Conservation (phyloP, 2,113 vertebrate genomes). For the Tor tambroides region DNA sequence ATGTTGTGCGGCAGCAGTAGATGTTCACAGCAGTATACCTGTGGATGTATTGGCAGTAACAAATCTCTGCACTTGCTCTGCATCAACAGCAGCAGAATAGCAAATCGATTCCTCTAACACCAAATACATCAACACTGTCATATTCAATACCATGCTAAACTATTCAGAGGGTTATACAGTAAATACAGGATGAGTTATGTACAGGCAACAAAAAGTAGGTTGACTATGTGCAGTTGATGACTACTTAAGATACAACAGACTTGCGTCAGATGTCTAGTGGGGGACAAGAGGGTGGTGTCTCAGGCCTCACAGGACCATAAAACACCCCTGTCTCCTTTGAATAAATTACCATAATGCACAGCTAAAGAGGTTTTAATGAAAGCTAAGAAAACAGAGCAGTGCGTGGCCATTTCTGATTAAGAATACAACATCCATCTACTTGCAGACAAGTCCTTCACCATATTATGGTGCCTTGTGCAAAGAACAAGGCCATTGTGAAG, state of each 20-base stretch:
- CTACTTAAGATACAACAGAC: background rate
- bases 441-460: conserved; percentile 10
- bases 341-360: conserved; percentile 49
- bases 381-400: conserved; percentile 10
- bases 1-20: background rate
- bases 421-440: conserved; percentile 17
- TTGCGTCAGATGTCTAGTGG: background rate
- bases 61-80: background rate
- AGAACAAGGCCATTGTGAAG: conserved; percentile 48
- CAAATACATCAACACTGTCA: background rate
- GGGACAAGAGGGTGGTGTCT: background rate
- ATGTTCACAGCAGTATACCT: conserved; percentile 21
- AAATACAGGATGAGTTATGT: background rate
- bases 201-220: background rate
- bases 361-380: conserved; percentile 36
- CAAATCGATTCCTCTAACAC: background rate
- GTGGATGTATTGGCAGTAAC: background rate
- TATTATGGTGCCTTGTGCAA: conserved; percentile 14
- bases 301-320: background rate
- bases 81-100: background rate
- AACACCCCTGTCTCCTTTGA: conserved; percentile 15
- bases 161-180: background rate
- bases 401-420: background rate
- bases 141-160: background rate
- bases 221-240: background rate